Conservation (phyloP, 1,140 invertebrate genomes). For the Zophobas morio region DNA sequence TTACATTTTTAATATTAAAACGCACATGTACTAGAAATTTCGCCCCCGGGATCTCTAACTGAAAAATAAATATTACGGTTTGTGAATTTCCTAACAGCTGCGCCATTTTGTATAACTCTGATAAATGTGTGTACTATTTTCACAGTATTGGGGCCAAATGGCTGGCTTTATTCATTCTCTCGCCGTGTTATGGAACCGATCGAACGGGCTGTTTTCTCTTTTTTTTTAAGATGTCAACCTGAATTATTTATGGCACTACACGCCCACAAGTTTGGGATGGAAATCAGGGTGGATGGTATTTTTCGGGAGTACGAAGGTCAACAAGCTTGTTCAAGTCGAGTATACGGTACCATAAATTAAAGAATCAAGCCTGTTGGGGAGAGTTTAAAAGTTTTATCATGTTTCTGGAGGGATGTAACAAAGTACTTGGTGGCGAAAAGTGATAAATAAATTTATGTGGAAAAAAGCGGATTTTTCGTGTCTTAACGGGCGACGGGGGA, state of each 20-base stretch:
- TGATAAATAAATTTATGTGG: background rate
- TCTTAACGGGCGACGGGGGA: too few relatives aligned
- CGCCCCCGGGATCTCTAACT: background rate
- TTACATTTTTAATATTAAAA: slow-evolving; percentile 1
- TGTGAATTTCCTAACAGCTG: background rate
- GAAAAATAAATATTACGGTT: background rate
- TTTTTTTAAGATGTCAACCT: background rate
- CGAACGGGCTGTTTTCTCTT: background rate
- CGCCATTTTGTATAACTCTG: background rate
- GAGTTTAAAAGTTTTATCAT: slow-evolving; percentile 1
- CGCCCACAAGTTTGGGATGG: background rate
- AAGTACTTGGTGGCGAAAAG: background rate
- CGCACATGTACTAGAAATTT: background rate
- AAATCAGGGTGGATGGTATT: background rate
- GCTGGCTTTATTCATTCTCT: background rate
- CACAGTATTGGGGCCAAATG: background rate
- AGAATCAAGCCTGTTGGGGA: background rate
- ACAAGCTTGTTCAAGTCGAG: background rate
- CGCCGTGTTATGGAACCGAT: background rate
- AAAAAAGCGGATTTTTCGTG: background rate
- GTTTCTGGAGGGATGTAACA: background rate
- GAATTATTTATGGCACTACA: background rate
- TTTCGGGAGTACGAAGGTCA: background rate
- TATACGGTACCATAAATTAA: background rate
- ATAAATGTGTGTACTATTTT: background rate